Evolutionary conservation across 2,888 invertebrate species (phyloP), one percentile per base, ranked within the genome.

Genomic region (Leucophenga maculata): DNA sequence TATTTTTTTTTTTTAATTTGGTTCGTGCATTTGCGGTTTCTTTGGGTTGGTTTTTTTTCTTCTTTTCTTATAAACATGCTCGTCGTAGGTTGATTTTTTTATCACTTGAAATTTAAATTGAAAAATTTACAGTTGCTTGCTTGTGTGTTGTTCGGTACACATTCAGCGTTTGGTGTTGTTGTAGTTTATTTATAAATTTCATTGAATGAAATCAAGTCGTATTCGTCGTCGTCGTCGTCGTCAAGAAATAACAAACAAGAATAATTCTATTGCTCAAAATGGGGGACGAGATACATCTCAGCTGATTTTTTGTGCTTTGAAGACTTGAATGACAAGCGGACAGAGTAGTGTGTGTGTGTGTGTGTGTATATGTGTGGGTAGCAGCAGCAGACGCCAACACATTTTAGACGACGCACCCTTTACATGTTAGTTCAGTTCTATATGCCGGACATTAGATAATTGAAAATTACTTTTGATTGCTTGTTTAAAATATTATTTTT

Each of bases 101-200:
- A 67, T 31, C 59, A 60, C 68, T 46, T 44, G 68, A 73, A 68
- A 68, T 72, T 67, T 69, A 52, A 54, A 67, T 71, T 71, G 39
- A 39, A 69, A 71, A 73, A 75, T 75, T 75, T 72, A 75, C 75
- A 71, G 75, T 71, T 75, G 68, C 32, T 71, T 75, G 68, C 32
- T 69, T 60, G 67, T 46, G 20, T 13, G 16, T 31, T 26, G 26
- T 26, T 44, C 8, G 6, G 9, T 44, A 44, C n/a, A 44, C 32
- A 32, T 14, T 1, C 48, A 39, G 18, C 44, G 54, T 14, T 59
- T 46, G 32, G 20, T 31, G 46, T 57, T 22, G 22, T 48, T 59
- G 26, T 16, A 18, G 59, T 67, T 68, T 64, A 64, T 68, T 68
- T 68, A 32, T 64, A 64, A 67, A 65, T 55, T 72, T 72, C 68